Evolutionary conservation across 64 coral and sea anemone species (phyloP).

Genomic region (Stichodactyla helianthus): DNA sequence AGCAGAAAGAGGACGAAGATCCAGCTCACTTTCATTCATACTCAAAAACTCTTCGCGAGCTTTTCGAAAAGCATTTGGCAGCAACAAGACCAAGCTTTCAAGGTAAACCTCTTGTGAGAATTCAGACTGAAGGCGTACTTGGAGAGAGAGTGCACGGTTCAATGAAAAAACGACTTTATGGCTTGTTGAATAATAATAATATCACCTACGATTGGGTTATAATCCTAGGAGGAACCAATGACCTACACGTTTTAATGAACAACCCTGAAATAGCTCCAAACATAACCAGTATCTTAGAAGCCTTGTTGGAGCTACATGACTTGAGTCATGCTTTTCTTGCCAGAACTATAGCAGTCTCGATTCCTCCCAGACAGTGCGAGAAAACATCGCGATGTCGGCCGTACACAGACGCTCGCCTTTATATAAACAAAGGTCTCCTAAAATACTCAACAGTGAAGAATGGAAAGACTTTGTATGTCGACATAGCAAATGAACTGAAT

Average conservation of each 20-base stretch:
- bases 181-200: slow-evolving; percentile 1
- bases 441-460: background rate
- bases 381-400: background rate
- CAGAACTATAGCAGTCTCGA: background rate
- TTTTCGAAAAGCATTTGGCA: no score
- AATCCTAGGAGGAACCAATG: background rate
- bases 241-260: background rate
- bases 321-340: background rate
- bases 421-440: background rate
- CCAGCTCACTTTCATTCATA: no score
- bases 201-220: background rate
- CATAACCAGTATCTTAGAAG: background rate
- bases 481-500: background rate
- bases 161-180: background rate
- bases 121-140: background rate
- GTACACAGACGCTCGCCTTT: background rate
- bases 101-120: background rate
- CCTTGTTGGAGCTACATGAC: background rate
- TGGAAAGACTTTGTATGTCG: background rate
- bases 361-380: background rate
- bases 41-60: no score
- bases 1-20: background rate
- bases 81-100: no score
- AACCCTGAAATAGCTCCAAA: background rate
- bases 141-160: background rate